These are phyloP conservation scores for Sparus aurata DNA, from an alignment of 2,797 vertebrate genomes.

Conservation along the genomic window DNA sequence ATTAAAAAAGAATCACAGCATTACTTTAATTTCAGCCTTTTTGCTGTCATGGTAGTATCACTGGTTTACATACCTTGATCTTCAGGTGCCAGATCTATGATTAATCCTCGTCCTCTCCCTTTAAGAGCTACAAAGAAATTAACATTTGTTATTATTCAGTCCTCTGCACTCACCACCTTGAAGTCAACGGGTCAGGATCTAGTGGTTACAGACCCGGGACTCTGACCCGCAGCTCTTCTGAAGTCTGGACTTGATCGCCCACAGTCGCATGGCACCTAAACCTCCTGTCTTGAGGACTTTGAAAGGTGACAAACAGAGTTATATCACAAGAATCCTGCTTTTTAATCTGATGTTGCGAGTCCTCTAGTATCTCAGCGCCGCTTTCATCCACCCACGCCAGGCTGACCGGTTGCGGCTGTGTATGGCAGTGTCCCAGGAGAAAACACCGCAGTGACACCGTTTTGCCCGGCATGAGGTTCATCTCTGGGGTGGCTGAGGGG, in stretches of 20 bases:
- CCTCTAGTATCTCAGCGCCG: neutral
- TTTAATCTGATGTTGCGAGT: conserved; percentile 30
- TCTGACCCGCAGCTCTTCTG: conserved; percentile 21
- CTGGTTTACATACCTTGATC: conserved; percentile 21
- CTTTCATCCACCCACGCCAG: conserved; percentile 58
- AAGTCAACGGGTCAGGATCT: neutral
- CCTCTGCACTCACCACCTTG: neutral
- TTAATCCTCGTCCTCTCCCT: conserved; percentile 28
- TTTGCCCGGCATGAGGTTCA: conserved; percentile 26
- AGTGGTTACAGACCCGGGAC: conserved; percentile 48
- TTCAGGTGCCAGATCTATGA: neutral
- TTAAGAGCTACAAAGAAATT: conserved; percentile 24
- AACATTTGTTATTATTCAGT: neutral
- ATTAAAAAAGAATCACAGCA: neutral
- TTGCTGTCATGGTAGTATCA: too few species aligned
- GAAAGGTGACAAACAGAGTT: conserved; percentile 46
- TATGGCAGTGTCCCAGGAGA: conserved; percentile 4
- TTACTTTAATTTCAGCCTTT: too few species aligned
- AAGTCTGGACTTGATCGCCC: neutral
- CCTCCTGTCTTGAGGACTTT: conserved; percentile 14
- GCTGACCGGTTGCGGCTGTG: fast-evolving
- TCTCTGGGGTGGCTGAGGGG: neutral
- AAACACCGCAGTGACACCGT: conserved; percentile 49
- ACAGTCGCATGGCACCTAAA: conserved; percentile 52
- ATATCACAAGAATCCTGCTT: neutral